These are phyloP conservation scores for Coptotermes formosanus DNA, from an alignment of 1,140 invertebrate genomes.

Conservation along the genomic window DNA sequence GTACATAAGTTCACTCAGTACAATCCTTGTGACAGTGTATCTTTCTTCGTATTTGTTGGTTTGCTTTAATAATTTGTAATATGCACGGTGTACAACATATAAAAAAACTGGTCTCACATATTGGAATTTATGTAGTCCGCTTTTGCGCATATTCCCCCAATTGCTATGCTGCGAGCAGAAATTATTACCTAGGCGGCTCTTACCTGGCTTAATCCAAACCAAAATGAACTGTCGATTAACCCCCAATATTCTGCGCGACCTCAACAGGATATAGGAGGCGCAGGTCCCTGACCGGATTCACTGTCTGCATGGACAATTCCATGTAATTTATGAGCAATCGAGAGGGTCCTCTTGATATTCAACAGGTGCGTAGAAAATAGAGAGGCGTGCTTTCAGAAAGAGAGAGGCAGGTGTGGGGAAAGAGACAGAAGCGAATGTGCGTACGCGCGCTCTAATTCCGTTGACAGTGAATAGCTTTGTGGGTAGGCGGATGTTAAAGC, in stretches of 20 bases:
- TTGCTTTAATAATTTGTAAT: too few relatives aligned
- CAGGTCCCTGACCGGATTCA: background rate
- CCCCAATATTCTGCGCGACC: background rate
- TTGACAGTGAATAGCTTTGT: background rate
- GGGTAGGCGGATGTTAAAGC: background rate
- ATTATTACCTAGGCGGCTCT: background rate
- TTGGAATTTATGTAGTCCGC: background rate
- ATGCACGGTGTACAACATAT: too few relatives aligned
- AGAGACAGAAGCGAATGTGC: background rate
- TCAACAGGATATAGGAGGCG: background rate
- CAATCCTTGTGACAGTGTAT: too few relatives aligned
- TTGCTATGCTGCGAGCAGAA: background rate
- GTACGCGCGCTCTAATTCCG: background rate
- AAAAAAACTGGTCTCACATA: too few relatives aligned
- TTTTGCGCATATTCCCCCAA: background rate
- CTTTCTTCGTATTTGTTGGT: too few relatives aligned
- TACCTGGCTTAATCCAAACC: background rate
- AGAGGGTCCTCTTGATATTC: background rate
- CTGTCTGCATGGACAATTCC: background rate
- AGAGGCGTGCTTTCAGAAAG: background rate
- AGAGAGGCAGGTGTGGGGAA: background rate
- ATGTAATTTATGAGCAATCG: slow-evolving; percentile 13
- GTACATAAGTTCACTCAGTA: too few relatives aligned
- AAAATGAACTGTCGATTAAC: slow-evolving; percentile 6
- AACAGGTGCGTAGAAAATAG: slow-evolving; percentile 6